Evolutionary conservation across 1,140 invertebrate genomes (phyloP).

Genomic region (Antheraea pernyi): DNA sequence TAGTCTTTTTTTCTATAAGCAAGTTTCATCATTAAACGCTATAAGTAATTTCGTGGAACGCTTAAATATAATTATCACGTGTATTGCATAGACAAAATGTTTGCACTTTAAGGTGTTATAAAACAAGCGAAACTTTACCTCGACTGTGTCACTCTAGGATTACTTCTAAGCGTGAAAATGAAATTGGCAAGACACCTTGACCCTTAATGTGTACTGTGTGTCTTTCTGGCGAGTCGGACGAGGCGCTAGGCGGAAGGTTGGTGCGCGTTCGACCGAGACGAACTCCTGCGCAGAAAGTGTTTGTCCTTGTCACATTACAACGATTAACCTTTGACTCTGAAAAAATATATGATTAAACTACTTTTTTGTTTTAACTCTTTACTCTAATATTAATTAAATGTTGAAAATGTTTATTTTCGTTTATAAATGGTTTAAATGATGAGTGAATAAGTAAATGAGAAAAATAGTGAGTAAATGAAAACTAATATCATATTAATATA

Average conservation of each 20-base stretch:
- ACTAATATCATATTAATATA: not conserved
- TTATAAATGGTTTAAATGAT: not conserved
- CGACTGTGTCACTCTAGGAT: not conserved
- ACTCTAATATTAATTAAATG: not conserved
- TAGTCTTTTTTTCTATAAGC: not conserved
- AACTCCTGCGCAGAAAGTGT: conserved; percentile 72
- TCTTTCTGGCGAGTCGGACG: conserved; percentile 31
- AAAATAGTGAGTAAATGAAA: not conserved
- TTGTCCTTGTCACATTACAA: conserved; percentile 64
- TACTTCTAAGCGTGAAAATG: conserved; percentile 21
- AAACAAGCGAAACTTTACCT: not conserved
- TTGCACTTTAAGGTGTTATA: not conserved
- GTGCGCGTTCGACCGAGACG: conserved; percentile 52
- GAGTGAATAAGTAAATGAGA: no score
- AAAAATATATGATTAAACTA: conserved; percentile 24
- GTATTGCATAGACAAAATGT: not conserved
- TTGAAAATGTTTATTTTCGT: not conserved
- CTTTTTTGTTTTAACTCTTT: conserved; percentile 1
- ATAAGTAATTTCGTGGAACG: not conserved
- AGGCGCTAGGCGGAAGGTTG: conserved; percentile 65
- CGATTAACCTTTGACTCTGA: conserved; percentile 60
- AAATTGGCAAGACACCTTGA: conserved; percentile 60
- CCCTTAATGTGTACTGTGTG: conserved; percentile 40
- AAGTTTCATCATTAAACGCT: not conserved
- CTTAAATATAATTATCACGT: not conserved